Percentiles rank a stretch among this genome's conserved stretches.
These are phyloP conservation scores for Ondatra zibethicus DNA, from an alignment of 2,113 vertebrate genomes.

Conservation along the genomic window DNA sequence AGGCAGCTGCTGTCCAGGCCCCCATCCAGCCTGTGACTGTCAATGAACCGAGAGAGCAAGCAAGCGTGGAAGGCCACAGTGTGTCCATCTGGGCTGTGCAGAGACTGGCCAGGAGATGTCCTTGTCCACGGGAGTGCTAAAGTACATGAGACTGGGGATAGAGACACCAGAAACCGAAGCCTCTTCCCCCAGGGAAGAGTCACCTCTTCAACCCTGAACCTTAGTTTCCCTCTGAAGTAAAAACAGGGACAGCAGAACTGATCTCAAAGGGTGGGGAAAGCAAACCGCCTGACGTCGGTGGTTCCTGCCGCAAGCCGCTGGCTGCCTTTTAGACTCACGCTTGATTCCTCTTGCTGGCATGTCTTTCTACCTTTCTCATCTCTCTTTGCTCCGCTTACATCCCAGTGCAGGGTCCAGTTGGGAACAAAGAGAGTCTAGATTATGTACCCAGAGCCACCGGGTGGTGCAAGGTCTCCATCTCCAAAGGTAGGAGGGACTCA, in stretches of 20 bases:
- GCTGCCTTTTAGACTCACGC: background rate
- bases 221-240: background rate
- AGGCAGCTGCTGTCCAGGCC: background rate
- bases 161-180: background rate
- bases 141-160: background rate
- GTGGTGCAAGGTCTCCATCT: background rate
- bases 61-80: background rate
- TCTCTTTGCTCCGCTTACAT: conserved; percentile 7
- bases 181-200: background rate
- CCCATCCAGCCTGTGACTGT: background rate
- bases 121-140: background rate
- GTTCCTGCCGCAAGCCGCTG: background rate
- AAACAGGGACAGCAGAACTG: background rate
- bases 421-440: background rate
- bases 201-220: background rate
- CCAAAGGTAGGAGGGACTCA: background rate
- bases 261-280: background rate
- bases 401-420: background rate
- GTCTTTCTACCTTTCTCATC: conserved; percentile 26
- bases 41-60: background rate
- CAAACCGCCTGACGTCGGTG: background rate
- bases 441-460: background rate
- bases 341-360: background rate
- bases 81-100: background rate
- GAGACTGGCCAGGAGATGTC: background rate